A percentile compares a stretch with the other conserved stretches of the same genome.
phyloP scores from a whole-genome alignment of 1,140 invertebrate genomes.

The Bradynema listronoti region DNA sequence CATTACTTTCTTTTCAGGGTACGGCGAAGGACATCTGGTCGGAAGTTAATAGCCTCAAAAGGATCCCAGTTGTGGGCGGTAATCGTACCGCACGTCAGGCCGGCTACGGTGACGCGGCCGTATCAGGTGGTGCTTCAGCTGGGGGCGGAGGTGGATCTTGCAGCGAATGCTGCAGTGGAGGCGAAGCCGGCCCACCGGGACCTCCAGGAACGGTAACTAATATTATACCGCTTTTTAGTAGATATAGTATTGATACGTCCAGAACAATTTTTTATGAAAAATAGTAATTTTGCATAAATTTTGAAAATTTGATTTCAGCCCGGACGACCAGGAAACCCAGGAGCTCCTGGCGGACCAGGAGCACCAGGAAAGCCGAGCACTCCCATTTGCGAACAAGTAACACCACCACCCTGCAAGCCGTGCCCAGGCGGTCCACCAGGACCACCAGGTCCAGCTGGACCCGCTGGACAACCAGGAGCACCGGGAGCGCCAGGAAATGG shows the following conservation, averaged over 20 bases:
- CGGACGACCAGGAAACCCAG: conserved; percentile 47
- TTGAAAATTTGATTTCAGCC: no score
- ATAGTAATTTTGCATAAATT: no score
- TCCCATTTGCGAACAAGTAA: conserved; percentile 21
- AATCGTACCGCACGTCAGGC: conserved; percentile 54
- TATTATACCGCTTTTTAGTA: no score
- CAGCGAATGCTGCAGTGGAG: conserved; percentile 43
- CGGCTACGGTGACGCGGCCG: conserved; percentile 27
- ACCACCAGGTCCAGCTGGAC: conserved; percentile 35
- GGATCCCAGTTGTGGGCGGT: conserved; percentile 40
- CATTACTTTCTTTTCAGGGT: conserved; percentile 35
- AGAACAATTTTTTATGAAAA: no score
- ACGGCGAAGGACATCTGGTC: conserved; percentile 57
- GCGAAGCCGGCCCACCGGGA: conserved; percentile 34
- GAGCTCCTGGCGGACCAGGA: conserved; percentile 31
- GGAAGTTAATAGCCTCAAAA: conserved; percentile 51
- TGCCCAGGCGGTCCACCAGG: conserved; percentile 35
- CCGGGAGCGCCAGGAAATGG: conserved; percentile 38
- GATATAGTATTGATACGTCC: no score
- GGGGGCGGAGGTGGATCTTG: conserved; percentile 36
- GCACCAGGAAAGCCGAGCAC: conserved; percentile 14
- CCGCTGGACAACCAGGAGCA: conserved; percentile 37
- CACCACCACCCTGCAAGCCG: conserved; percentile 28
- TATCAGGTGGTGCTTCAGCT: conserved; percentile 25
- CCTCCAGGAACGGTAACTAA: conserved; percentile 43